Percentiles rank a stretch among this genome's conserved stretches.
Conservation (phyloP, 2,888 invertebrate species). For the Aradus depressus region DNA sequence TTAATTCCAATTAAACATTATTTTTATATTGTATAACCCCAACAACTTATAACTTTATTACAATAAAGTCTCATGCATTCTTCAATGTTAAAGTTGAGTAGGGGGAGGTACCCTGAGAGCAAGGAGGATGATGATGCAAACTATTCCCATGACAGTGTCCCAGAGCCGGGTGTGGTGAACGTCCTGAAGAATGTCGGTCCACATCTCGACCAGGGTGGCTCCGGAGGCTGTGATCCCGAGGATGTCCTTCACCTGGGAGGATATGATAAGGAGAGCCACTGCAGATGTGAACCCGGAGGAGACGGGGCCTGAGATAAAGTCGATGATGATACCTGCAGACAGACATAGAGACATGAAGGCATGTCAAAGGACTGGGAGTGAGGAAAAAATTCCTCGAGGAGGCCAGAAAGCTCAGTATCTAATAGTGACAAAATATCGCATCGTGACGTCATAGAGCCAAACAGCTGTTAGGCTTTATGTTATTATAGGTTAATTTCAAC, state of each 20-base stretch:
- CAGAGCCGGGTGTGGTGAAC: constrained; percentile 53
- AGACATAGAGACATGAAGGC: constrained; percentile 13
- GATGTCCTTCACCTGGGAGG: constrained; percentile 77
- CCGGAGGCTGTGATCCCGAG: constrained; percentile 61
- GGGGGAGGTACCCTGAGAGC: constrained; percentile 58
- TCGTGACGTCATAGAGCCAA: no score
- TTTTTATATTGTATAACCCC: background rate
- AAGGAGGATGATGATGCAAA: constrained; percentile 62
- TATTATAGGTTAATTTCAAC: no score
- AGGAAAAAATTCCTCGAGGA: no score
- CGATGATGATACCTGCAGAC: constrained; percentile 62
- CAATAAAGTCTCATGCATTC: no score
- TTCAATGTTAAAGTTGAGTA: no score
- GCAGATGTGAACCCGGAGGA: constrained; percentile 84
- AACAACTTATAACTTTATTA: background rate
- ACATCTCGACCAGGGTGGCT: constrained; percentile 64
- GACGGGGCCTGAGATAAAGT: constrained; percentile 83
- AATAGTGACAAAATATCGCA: no score
- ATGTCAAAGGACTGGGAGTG: no score
- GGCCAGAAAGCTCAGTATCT: no score
- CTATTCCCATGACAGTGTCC: constrained; percentile 64
- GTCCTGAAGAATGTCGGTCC: constrained; percentile 58
- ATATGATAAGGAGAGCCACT: constrained; percentile 75
- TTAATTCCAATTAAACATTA: no score
- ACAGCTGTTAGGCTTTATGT: no score